These are phyloP conservation scores for Asbolus verrucosus DNA, from an alignment of 1,140 invertebrate genomes.

Conservation along the genomic window DNA sequence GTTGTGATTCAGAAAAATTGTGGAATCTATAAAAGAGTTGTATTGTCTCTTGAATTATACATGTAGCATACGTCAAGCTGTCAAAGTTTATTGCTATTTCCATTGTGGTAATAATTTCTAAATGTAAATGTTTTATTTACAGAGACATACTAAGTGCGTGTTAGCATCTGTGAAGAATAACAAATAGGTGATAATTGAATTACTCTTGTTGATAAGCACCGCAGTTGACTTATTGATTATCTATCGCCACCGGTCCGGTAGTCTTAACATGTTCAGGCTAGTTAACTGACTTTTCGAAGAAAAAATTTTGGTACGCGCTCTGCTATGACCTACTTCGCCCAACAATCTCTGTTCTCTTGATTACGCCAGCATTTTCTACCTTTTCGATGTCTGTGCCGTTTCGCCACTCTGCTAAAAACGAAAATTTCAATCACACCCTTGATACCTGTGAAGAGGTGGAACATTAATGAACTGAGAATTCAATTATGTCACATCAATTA, in stretches of 20 bases:
- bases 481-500: too few relatives aligned
- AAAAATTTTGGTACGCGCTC: constrained; percentile 6
- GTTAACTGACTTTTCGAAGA: constrained; percentile 13
- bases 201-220: constrained; percentile 34
- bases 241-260: constrained; percentile 32
- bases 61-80: constrained; percentile 36
- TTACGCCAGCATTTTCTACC: background rate
- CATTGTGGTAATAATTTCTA: constrained; percentile 41
- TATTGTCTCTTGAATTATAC: constrained; percentile 35
- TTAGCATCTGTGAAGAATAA: constrained; percentile 39
- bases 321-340: constrained; percentile 16
- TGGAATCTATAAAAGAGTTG: constrained; percentile 35
- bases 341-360: background rate
- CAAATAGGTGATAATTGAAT: constrained; percentile 43
- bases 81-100: constrained; percentile 37
- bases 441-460: too few relatives aligned
- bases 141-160: constrained; percentile 32
- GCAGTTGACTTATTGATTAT: constrained; percentile 44
- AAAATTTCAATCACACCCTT: too few relatives aligned
- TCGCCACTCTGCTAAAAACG: background rate
- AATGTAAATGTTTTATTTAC: constrained; percentile 40
- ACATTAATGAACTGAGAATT: too few relatives aligned
- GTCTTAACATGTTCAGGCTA: constrained; percentile 19
- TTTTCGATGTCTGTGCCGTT: background rate
- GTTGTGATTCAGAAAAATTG: constrained; percentile 30